Conservation (phyloP, 1,140 invertebrate genomes). For the Anagrus nilaparvatae region DNA sequence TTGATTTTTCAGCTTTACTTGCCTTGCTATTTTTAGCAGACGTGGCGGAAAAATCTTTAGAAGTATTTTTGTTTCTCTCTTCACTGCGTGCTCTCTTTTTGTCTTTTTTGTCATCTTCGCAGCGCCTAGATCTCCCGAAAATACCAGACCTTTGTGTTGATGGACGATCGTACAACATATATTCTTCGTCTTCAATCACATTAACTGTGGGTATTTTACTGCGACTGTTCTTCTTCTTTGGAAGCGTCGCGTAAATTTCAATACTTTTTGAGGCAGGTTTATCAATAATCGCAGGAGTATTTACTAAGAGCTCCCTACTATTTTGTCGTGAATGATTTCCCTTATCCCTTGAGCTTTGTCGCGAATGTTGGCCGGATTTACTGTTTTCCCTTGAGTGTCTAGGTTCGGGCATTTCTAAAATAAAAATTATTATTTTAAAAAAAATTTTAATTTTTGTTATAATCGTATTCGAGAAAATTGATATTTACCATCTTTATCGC, state of each 20-base stretch:
- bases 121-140: slow-evolving; percentile 54
- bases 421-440: slow-evolving; percentile 17
- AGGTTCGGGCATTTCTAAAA: slow-evolving; percentile 49
- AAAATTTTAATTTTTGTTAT: neutral
- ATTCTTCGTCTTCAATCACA: slow-evolving; percentile 60
- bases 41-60: slow-evolving; percentile 56
- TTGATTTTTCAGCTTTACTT: slow-evolving; percentile 44
- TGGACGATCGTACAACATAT: slow-evolving; percentile 52
- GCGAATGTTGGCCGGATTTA: slow-evolving; percentile 50
- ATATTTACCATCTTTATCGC: slow-evolving; percentile 33
- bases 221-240: slow-evolving; percentile 70
- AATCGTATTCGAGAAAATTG: neutral
- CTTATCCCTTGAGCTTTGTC: slow-evolving; percentile 58
- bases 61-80: slow-evolving; percentile 61
- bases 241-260: slow-evolving; percentile 83
- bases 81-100: slow-evolving; percentile 76
- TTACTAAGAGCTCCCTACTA: slow-evolving; percentile 49
- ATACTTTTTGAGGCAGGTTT: slow-evolving; percentile 59
- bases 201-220: slow-evolving; percentile 49
- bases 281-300: slow-evolving; percentile 37
- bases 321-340: slow-evolving; percentile 52
- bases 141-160: slow-evolving; percentile 55
- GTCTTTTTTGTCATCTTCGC: slow-evolving; percentile 59
- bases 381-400: slow-evolving; percentile 68
- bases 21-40: slow-evolving; percentile 46